Evolutionary conservation across 1,140 invertebrate genomes (phyloP), one percentile per base, ranked within the genome.

Genomic region (Mycetomoellerius zeteki): DNA sequence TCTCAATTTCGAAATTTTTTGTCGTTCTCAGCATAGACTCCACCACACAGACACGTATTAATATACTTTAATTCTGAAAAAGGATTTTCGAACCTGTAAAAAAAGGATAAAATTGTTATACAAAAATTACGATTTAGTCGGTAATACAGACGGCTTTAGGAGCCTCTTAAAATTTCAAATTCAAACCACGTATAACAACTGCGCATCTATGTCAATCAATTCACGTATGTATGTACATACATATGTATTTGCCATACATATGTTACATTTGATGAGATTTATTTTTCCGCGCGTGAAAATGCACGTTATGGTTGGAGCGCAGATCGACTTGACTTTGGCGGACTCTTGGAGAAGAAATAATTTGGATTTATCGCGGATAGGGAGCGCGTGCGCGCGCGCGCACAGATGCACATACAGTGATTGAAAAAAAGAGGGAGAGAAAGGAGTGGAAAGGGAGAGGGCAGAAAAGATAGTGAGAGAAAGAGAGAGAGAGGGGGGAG

Each of bases 351-450:
- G 89, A 88, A 92, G 90, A 93, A 93, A 72, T 94, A 94, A 94
- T 94, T 93, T 85, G 90, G 93, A 93, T 93, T 94, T 93, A 94
- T 93, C 3, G 30, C 87, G 92, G 92, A 90, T 92, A 88, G 88
- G 86, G 33, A 1, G n/a, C 58, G 21, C n/a, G 30, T 1, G 27
- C 7, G 1, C 56, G 21, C n/a, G 30, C 5, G 27, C 6, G 5
- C 16, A 10, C 21, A 14, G 2, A n/a, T 0, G 12, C 14, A 37
- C 37, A 43, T 10, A 43, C 8, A 21, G 52, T 7, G 52, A 54
- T 4, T 19, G 16, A 54, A 16, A n/a, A 16, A 54, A n/a, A n/a
- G 47, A 50, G 47, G 6, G 52, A 27, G 56, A 24, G n/a, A 3
- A 7, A 12, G 7, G 12, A 4, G 2, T 12, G 8, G 37, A 1